Percentiles rank a stretch among this genome's conserved stretches.
These are phyloP conservation scores for Geothlypis trichas DNA, from an alignment of 2,113 vertebrate species.

Conservation along the genomic window DNA sequence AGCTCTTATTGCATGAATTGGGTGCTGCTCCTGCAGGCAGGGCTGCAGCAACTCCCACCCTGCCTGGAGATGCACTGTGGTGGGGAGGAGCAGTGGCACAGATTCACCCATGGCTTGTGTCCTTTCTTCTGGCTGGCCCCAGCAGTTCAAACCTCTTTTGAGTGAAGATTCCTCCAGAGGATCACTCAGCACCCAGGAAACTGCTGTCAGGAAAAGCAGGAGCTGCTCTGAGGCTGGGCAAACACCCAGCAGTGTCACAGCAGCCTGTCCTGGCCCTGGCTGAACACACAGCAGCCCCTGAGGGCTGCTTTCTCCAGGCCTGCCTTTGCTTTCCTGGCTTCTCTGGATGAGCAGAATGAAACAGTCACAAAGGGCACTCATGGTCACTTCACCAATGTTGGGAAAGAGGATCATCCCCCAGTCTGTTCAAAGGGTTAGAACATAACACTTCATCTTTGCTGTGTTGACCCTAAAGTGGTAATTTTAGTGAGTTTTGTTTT, in stretches of 20 bases:
- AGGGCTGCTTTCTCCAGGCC: neutral
- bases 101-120: rapidly evolving
- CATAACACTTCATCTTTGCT: neutral
- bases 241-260: rapidly evolving
- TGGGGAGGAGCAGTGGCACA: neutral
- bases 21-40: neutral
- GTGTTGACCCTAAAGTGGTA: neutral
- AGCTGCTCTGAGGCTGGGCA: neutral
- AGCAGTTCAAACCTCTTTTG: neutral
- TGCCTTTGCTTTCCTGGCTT: neutral
- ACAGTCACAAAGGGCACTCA: neutral
- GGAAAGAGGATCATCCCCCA: neutral
- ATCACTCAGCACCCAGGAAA: neutral
- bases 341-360: neutral
- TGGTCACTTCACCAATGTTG: neutral
- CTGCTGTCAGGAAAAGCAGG: neutral
- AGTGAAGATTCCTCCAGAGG: neutral
- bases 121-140: neutral
- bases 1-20: rapidly evolving
- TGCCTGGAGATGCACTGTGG: neutral
- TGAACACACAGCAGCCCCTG: neutral
- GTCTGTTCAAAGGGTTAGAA: neutral
- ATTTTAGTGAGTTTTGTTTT: constrained; percentile 51
- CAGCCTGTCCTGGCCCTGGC: neutral
- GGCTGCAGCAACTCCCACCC: neutral